phyloP scores from a whole-genome alignment of 2,888 invertebrate species.

The Rhopalosiphum nymphaeae region DNA sequence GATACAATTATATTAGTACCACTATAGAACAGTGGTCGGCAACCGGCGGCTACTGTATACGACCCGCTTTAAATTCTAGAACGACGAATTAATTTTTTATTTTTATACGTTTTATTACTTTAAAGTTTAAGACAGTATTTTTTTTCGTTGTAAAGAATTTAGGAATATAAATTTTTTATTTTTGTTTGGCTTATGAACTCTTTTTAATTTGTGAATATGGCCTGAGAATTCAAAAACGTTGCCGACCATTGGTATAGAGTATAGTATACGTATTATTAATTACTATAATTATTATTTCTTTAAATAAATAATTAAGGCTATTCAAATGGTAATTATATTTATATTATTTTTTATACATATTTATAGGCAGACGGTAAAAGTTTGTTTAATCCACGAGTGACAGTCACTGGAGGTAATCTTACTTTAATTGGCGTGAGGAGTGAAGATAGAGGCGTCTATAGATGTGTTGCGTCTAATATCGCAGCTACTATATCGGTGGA shows the following conservation, averaged over 20 bases:
- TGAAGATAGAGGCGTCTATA: slow-evolving; percentile 88
- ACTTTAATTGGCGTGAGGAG: slow-evolving; percentile 86
- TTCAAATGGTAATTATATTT: neutral
- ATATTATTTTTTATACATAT: slow-evolving; percentile 67
- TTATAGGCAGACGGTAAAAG: slow-evolving; percentile 80
- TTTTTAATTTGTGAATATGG: too few relatives aligned
- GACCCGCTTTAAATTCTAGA: too few relatives aligned
- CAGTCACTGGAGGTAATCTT: slow-evolving; percentile 82
- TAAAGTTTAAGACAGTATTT: too few relatives aligned
- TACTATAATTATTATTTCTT: neutral
- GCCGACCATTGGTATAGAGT: too few relatives aligned
- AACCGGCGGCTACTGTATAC: too few relatives aligned
- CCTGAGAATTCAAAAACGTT: too few relatives aligned
- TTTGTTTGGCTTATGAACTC: too few relatives aligned
- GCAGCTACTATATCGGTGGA: slow-evolving; percentile 87
- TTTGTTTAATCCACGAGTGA: slow-evolving; percentile 78
- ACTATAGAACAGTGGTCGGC: neutral
- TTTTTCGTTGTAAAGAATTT: too few relatives aligned
- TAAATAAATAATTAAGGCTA: neutral
- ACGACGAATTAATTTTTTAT: too few relatives aligned
- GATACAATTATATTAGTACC: neutral
- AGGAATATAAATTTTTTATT: too few relatives aligned
- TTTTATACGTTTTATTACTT: too few relatives aligned
- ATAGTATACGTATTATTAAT: too few relatives aligned
- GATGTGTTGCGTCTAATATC: slow-evolving; percentile 87